phyloP scores from a whole-genome alignment of 2,797 vertebrate genomes.

The Anabas testudineus region DNA sequence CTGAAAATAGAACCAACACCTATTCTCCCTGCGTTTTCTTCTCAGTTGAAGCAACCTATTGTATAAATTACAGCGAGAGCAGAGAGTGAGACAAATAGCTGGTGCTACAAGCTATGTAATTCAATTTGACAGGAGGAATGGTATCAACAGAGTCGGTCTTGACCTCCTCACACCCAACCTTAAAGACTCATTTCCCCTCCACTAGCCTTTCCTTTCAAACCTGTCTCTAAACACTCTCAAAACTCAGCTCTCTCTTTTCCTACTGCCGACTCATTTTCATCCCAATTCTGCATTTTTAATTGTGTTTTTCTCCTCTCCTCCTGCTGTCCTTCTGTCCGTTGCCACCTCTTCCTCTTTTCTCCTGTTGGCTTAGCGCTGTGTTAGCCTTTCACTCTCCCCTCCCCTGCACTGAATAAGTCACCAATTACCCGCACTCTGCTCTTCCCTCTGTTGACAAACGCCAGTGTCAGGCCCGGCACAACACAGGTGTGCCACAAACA shows the following conservation, averaged over 20 bases:
- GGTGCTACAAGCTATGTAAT: conserved; percentile 48
- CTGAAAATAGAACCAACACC: neutral
- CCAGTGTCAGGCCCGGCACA: conserved; percentile 67
- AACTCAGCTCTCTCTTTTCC: conserved; percentile 36
- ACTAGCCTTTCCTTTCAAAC: conserved; percentile 43
- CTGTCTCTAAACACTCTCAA: conserved; percentile 26
- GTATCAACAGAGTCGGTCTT: conserved; percentile 60
- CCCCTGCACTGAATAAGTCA: conserved; percentile 47
- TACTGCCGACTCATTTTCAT: conserved; percentile 37
- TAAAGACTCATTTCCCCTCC: conserved; percentile 59
- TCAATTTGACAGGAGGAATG: conserved; percentile 64
- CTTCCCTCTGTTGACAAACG: conserved; percentile 80
- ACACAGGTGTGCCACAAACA: conserved; percentile 79
- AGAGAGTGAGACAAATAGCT: conserved; percentile 32
- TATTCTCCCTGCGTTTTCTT: conserved; percentile 1
- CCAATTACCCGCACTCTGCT: conserved; percentile 80
- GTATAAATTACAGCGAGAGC: conserved; percentile 11
- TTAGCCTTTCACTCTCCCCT: conserved; percentile 40
- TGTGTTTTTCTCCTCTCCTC: conserved; percentile 49
- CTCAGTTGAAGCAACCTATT: conserved; percentile 11
- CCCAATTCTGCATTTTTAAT: conserved; percentile 49
- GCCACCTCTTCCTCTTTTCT: conserved; percentile 45
- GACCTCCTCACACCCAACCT: conserved; percentile 62
- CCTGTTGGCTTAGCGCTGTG: conserved; percentile 33
- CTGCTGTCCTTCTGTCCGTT: conserved; percentile 59